These are phyloP conservation scores for Aptenodytes patagonicus DNA, from an alignment of 2,113 vertebrate genomes.

Conservation along the genomic window DNA sequence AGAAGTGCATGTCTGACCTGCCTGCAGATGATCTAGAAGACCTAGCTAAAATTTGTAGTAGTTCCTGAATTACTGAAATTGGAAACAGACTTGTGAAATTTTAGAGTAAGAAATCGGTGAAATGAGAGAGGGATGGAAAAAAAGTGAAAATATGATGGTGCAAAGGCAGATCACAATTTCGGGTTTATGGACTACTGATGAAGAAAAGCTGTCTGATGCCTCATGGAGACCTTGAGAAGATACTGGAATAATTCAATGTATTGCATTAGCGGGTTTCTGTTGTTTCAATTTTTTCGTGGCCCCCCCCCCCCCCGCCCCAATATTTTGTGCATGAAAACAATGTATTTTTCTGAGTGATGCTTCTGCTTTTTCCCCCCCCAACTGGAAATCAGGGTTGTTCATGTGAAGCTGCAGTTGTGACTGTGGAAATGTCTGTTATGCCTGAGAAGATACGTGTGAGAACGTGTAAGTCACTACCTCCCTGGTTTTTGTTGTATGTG, in stretches of 20 bases:
- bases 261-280: accelerated
- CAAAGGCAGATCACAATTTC: not conserved
- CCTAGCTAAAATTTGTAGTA: not conserved
- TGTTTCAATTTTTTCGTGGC: not conserved
- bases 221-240: not conserved
- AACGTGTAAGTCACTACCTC: not conserved
- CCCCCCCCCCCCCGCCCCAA: not conserved
- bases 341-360: not conserved
- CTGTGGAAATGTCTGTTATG: not conserved
- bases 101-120: not conserved
- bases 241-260: not conserved
- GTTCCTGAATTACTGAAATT: not conserved
- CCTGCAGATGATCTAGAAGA: not conserved
- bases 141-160: not conserved
- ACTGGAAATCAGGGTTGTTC: not conserved
- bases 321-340: not conserved
- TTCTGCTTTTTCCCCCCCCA: not conserved
- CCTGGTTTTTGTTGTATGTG: not conserved
- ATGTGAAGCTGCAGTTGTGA: not conserved
- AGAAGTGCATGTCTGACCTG: not conserved
- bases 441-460: not conserved
- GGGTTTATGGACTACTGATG: not conserved
- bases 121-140: not conserved
- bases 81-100: not conserved
- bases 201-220: not conserved